These are phyloP conservation scores for Stegana nigrithorax DNA, from an alignment of 2,888 invertebrate genomes.

Conservation along the genomic window DNA sequence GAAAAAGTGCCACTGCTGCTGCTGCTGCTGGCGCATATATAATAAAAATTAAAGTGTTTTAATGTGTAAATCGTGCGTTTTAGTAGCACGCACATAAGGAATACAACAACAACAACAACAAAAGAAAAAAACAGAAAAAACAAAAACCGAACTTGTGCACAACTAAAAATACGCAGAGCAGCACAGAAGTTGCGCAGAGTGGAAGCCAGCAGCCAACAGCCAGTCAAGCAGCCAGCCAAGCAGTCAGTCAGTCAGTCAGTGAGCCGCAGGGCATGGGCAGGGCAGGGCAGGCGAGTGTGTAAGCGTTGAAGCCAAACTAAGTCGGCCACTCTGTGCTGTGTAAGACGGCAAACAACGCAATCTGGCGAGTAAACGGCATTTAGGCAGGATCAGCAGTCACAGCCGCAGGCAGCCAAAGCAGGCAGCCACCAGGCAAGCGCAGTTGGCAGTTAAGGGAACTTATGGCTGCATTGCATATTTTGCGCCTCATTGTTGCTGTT, in stretches of 20 bases:
- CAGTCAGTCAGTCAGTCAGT: too few relatives aligned
- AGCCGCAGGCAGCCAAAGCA: background rate
- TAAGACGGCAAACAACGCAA: too few relatives aligned
- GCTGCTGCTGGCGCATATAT: conserved; percentile 25
- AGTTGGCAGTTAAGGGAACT: background rate
- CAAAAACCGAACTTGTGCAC: too few relatives aligned
- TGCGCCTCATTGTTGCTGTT: too few relatives aligned
- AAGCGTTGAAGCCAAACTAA: too few relatives aligned
- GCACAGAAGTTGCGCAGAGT: background rate
- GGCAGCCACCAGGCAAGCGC: background rate
- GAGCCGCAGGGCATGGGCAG: too few relatives aligned
- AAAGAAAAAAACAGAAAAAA: background rate
- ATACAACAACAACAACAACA: background rate
- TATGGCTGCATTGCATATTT: too few relatives aligned
- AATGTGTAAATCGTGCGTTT: conserved; percentile 64
- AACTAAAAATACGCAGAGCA: conserved; percentile 15
- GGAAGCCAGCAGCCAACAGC: background rate
- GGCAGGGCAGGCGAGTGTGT: too few relatives aligned
- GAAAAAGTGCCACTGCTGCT: background rate
- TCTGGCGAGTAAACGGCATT: conserved; percentile 5
- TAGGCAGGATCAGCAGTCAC: conserved; percentile 1
- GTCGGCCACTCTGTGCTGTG: too few relatives aligned
- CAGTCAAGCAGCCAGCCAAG: too few relatives aligned
- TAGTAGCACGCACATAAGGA: conserved; percentile 36
- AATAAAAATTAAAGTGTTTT: conserved; percentile 62